Conservation (phyloP, 2,888 invertebrate species). For the Calameuta pallipes region DNA sequence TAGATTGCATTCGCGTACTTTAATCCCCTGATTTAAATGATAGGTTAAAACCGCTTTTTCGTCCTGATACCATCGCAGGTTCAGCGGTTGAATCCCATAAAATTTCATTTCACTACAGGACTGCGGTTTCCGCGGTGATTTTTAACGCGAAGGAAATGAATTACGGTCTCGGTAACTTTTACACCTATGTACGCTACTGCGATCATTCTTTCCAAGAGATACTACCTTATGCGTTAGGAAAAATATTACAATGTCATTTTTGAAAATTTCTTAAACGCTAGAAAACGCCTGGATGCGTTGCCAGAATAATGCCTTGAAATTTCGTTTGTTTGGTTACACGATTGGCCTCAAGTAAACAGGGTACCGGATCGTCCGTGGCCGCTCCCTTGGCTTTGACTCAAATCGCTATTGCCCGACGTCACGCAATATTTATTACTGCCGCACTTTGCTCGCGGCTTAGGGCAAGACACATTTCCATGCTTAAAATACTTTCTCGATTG, state of each 20-base stretch:
- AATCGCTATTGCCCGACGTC: conserved; percentile 43
- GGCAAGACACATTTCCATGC: background rate
- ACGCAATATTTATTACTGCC: conserved; percentile 42
- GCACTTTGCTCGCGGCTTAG: background rate
- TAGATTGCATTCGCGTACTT: background rate
- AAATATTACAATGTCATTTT: background rate
- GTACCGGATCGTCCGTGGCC: conserved; percentile 38
- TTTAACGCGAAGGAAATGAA: background rate
- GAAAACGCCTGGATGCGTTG: conserved; percentile 24
- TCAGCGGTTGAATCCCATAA: background rate
- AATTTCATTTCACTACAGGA: background rate
- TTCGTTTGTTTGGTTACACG: conserved; percentile 40
- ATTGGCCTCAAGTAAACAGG: conserved; percentile 31
- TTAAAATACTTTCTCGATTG: background rate
- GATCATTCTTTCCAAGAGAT: too few relatives aligned
- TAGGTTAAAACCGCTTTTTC: background rate
- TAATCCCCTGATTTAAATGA: background rate
- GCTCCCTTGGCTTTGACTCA: conserved; percentile 37
- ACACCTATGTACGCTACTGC: background rate
- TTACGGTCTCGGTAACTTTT: background rate
- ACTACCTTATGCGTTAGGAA: too few relatives aligned
- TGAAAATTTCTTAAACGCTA: background rate
- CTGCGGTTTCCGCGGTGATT: background rate
- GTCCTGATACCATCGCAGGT: background rate
- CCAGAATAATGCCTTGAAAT: conserved; percentile 42